Percentiles rank a stretch among this genome's conserved stretches.
Conservation (phyloP, 2,888 invertebrate genomes). For the Ornithoptera alexandrae region DNA sequence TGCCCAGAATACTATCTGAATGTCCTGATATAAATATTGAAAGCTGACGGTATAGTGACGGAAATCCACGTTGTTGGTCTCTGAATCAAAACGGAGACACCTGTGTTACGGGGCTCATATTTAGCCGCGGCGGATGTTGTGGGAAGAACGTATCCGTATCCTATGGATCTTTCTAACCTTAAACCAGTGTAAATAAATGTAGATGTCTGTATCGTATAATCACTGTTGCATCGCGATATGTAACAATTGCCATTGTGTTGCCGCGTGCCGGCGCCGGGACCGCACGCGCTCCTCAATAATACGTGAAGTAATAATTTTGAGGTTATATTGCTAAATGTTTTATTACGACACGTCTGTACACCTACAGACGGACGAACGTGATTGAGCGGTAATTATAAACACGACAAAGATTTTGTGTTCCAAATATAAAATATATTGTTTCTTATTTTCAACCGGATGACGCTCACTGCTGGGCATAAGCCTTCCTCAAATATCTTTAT, state of each 20-base stretch:
- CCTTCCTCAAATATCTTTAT: too few relatives aligned
- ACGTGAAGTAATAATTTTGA: slow-evolving; percentile 12
- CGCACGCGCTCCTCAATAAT: slow-evolving; percentile 14
- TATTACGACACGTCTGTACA: not conserved
- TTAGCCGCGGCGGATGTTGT: too few relatives aligned
- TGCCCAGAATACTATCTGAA: too few relatives aligned
- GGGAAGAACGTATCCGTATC: too few relatives aligned
- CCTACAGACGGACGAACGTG: not conserved
- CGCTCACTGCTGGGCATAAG: too few relatives aligned
- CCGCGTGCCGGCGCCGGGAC: not conserved
- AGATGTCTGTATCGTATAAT: not conserved
- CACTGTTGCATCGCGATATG: slow-evolving; percentile 7
- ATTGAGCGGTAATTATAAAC: not conserved
- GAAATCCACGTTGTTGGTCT: too few relatives aligned
- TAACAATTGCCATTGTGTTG: slow-evolving; percentile 19
- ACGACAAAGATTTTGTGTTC: not conserved
- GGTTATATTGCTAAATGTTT: slow-evolving; percentile 23
- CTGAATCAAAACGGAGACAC: too few relatives aligned
- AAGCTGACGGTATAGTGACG: too few relatives aligned
- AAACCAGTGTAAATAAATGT: not conserved
- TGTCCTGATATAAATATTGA: too few relatives aligned
- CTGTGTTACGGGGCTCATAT: too few relatives aligned
- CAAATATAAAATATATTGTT: not conserved
- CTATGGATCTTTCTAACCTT: too few relatives aligned
- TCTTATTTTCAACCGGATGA: not conserved